A percentile compares a stretch with the other conserved stretches of the same genome.
Conservation (phyloP, 1,140 invertebrate genomes). For the Copidosoma floridanum region DNA sequence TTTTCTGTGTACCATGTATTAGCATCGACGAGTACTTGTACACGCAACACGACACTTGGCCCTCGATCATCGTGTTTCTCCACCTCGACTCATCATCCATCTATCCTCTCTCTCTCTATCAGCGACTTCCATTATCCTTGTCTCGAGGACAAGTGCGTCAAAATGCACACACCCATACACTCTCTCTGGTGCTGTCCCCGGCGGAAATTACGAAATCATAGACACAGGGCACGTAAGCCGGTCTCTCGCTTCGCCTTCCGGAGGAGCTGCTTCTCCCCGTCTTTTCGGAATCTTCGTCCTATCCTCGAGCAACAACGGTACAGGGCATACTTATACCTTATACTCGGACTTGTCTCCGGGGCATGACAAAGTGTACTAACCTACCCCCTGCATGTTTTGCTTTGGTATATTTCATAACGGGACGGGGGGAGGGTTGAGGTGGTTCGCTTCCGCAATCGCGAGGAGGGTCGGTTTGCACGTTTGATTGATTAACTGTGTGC, state of each 20-base stretch:
- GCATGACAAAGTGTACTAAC: slow-evolving; percentile 15
- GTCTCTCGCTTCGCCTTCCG: slow-evolving; percentile 2
- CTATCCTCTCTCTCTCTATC: no score
- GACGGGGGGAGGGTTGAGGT: neutral
- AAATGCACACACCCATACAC: slow-evolving; percentile 26
- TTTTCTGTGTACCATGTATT: no score
- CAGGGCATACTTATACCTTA: no score
- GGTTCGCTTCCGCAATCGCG: neutral
- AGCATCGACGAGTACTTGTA: no score
- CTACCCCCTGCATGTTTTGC: neutral
- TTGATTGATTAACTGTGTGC: slow-evolving; percentile 13
- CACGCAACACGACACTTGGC: no score
- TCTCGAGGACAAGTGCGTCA: neutral
- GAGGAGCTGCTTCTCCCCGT: neutral
- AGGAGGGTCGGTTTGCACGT: no score
- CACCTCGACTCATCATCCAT: no score
- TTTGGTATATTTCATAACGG: no score
- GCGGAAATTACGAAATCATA: slow-evolving; percentile 43
- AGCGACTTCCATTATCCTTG: slow-evolving; percentile 3
- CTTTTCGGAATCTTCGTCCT: no score
- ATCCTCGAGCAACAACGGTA: no score
- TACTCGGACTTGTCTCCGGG: slow-evolving; percentile 15
- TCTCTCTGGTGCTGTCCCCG: no score
- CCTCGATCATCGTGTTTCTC: neutral
- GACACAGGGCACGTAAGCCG: slow-evolving; percentile 35